Percentiles rank a stretch among this genome's conserved stretches.
Conservation (phyloP, 2,797 vertebrate genomes). For the Psittacula echo region DNA sequence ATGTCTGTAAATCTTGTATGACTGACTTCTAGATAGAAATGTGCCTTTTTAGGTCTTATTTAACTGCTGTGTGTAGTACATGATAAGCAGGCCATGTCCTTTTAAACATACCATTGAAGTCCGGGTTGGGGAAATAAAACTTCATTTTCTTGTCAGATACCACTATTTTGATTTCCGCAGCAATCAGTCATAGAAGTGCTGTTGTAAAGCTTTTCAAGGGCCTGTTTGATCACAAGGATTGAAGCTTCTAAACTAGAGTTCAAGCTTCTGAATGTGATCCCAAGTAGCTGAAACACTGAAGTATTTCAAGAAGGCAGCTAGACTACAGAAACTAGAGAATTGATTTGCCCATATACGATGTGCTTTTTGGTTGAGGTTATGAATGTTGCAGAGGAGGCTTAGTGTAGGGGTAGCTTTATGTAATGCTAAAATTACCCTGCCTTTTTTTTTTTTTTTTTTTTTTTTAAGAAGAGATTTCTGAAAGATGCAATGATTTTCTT, state of each 20-base stretch:
- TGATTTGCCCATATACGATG: not conserved
- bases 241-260: not conserved
- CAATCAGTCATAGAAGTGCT: not conserved
- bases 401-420: conserved; percentile 3
- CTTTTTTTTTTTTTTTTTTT: not conserved
- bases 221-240: not conserved
- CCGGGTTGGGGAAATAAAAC: not conserved
- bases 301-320: not conserved
- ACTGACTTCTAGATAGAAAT: not conserved
- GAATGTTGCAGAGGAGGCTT: conserved; percentile 11
- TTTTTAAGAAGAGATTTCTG: not conserved
- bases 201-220: not conserved
- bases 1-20: not conserved
- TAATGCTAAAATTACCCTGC: not conserved
- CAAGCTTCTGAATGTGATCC: not conserved
- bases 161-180: not conserved
- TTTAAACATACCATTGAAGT: not conserved
- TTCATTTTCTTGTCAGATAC: not conserved
- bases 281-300: not conserved
- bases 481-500: not conserved
- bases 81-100: not conserved
- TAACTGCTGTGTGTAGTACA: not conserved
- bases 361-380: not conserved
- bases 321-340: not conserved
- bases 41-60: not conserved